Conservation (phyloP, 2,888 invertebrate species). For the Sturmia bella region DNA sequence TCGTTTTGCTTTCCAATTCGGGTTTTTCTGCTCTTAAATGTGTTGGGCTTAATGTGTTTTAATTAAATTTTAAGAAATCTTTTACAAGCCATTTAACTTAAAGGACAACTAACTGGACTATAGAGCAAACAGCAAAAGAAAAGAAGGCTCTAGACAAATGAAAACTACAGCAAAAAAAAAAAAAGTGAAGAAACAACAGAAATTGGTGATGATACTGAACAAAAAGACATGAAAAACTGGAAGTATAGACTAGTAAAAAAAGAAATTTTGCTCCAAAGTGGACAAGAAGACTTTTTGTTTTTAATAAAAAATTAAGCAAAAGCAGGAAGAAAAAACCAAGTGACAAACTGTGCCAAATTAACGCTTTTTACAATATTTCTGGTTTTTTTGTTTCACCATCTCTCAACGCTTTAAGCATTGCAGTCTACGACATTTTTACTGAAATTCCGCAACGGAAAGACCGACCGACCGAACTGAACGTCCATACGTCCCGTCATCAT, state of each 20-base stretch:
- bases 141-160: slow-evolving; percentile 13
- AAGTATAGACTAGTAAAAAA: slow-evolving; percentile 53
- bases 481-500: no score
- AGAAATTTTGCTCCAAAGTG: slow-evolving; percentile 59
- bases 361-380: slow-evolving; percentile 65
- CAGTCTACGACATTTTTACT: slow-evolving; percentile 54
- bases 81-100: slow-evolving; percentile 68
- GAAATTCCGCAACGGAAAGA: slow-evolving; percentile 17
- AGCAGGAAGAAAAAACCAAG: slow-evolving; percentile 47
- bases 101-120: slow-evolving; percentile 60
- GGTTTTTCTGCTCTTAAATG: slow-evolving; percentile 14
- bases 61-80: slow-evolving; percentile 70
- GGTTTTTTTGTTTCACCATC: slow-evolving; percentile 5
- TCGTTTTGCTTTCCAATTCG: slow-evolving; percentile 34
- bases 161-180: slow-evolving; percentile 10
- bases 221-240: slow-evolving; percentile 10
- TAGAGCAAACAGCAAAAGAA: slow-evolving; percentile 13
- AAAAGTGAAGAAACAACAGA: slow-evolving; percentile 13
- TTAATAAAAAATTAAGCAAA: slow-evolving; percentile 31
- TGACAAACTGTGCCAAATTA: slow-evolving; percentile 70
- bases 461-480: neutral
- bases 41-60: slow-evolving; percentile 62
- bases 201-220: slow-evolving; percentile 43
- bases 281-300: slow-evolving; percentile 63
- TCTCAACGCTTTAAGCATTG: slow-evolving; percentile 48